Conservation (phyloP, 2,888 invertebrate species). For the Hymenopus coronatus region DNA sequence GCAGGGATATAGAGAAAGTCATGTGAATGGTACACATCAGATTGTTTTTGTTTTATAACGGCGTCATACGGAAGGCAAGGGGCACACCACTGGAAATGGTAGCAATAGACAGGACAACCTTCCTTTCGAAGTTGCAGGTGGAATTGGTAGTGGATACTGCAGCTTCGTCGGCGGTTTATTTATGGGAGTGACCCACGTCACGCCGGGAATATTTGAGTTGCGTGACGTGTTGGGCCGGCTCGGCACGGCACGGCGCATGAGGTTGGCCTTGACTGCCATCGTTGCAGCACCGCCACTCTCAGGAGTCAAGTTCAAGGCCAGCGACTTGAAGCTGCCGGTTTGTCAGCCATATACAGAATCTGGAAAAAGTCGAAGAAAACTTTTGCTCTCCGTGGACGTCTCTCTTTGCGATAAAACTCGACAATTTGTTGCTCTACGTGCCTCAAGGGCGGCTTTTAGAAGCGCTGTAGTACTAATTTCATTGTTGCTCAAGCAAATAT, state of each 20-base stretch:
- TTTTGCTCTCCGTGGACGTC: background rate
- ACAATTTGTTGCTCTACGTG: background rate
- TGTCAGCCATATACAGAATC: background rate
- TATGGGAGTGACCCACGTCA: slow-evolving; percentile 17
- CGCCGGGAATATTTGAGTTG: background rate
- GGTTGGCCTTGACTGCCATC: slow-evolving; percentile 27
- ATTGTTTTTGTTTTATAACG: background rate
- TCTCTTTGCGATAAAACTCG: background rate
- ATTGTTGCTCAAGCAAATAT: background rate
- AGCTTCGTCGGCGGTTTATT: slow-evolving; percentile 1
- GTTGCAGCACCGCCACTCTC: background rate
- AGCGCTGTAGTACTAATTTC: background rate
- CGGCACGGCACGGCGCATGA: slow-evolving; percentile 19
- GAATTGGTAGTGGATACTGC: background rate
- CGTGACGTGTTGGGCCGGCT: slow-evolving; percentile 4
- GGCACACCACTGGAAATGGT: background rate
- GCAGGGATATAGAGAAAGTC: too few species aligned
- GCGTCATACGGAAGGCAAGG: background rate
- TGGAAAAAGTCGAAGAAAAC: background rate
- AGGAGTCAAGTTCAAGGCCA: slow-evolving; percentile 31
- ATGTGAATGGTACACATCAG: too few species aligned
- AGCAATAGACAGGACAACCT: background rate
- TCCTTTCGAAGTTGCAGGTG: background rate
- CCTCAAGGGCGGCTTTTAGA: background rate
- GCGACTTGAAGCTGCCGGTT: background rate